phyloP scores from a whole-genome alignment of 2,888 invertebrate species.

The Adineta ricciae region DNA sequence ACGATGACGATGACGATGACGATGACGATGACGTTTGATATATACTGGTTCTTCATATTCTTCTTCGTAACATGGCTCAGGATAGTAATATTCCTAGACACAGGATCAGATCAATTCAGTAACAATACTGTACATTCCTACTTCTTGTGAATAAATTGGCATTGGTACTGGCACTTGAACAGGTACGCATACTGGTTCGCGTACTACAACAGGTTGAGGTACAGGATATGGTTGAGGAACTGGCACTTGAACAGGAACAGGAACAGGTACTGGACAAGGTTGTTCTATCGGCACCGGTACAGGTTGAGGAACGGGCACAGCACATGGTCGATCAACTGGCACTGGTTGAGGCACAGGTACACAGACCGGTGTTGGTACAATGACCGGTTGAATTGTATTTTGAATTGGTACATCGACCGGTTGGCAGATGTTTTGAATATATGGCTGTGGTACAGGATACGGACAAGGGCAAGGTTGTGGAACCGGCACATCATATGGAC shows the following conservation, averaged over 20 bases:
- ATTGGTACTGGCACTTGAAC: neutral
- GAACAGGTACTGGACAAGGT: neutral
- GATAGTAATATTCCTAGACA: neutral
- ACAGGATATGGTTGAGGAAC: conserved; percentile 11
- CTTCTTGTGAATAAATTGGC: neutral
- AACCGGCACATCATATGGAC: neutral
- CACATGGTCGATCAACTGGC: neutral
- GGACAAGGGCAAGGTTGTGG: neutral
- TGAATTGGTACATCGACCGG: neutral
- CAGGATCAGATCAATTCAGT: neutral
- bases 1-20: neutral
- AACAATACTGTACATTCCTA: neutral
- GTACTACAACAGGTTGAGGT: neutral
- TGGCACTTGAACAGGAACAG: neutral
- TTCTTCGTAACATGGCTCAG: no score
- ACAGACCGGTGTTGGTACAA: neutral
- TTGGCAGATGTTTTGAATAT: neutral
- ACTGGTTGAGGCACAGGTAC: neutral
- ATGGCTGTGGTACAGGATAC: neutral
- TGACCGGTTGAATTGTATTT: neutral
- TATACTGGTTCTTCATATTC: neutral
- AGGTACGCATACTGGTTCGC: neutral
- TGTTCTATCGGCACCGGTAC: neutral
- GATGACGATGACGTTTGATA: neutral
- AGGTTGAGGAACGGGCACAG: neutral